A percentile compares a stretch with the other conserved stretches of the same genome.
Conservation (phyloP, 2,797 vertebrate species). For the Alca torda region DNA sequence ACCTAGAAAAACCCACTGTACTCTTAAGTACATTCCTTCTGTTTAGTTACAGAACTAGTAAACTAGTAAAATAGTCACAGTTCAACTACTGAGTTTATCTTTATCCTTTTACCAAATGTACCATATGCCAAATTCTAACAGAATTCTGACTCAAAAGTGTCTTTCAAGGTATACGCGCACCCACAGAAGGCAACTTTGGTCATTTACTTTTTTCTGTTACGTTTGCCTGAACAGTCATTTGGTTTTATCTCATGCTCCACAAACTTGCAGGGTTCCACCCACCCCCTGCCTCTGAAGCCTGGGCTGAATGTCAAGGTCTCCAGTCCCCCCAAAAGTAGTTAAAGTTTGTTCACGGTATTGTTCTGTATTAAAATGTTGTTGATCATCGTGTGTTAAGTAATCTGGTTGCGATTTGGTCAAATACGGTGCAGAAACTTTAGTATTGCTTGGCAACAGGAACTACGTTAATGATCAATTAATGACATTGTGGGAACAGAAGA, state of each 20-base stretch:
- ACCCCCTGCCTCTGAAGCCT: background rate
- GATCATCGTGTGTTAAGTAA: conserved; percentile 17
- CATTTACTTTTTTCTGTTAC: background rate
- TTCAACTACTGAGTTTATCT: background rate
- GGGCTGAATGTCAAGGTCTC: background rate
- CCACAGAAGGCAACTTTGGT: background rate
- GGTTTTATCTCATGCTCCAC: background rate
- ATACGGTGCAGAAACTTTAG: conserved; percentile 50
- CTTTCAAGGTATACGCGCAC: background rate
- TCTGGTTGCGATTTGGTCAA: conserved; percentile 44
- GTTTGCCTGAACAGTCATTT: background rate
- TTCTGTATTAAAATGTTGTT: conserved; percentile 35
- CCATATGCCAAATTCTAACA: background rate
- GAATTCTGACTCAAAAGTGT: background rate
- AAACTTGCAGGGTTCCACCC: background rate
- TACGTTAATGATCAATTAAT: conserved; percentile 68
- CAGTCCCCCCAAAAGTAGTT: background rate
- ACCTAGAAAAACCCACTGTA: background rate
- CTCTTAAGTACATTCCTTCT: background rate
- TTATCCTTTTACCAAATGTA: background rate
- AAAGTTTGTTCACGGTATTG: background rate
- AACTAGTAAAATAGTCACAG: background rate
- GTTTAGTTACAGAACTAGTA: background rate
- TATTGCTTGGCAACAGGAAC: conserved; percentile 72
- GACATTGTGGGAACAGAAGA: conserved; percentile 56